Percentiles rank a stretch among this genome's conserved stretches.
These are phyloP conservation scores for Andrena fulva DNA, from an alignment of 2,888 invertebrate species.

Conservation along the genomic window DNA sequence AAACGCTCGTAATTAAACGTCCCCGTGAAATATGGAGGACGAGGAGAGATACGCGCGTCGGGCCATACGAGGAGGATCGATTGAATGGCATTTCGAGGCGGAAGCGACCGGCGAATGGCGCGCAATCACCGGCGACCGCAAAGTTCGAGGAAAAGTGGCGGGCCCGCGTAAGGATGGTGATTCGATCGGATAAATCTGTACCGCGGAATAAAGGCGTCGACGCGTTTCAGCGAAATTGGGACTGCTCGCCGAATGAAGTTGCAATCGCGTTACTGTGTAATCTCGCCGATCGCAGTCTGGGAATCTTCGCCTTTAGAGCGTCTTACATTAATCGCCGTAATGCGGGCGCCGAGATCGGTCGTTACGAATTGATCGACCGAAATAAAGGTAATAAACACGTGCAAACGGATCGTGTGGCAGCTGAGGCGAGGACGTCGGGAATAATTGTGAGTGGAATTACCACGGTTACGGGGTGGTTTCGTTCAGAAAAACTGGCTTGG, in stretches of 20 bases:
- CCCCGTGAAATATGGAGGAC: constrained; percentile 32
- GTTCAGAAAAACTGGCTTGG: constrained; percentile 11
- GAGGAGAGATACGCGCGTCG: not conserved
- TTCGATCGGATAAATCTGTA: constrained; percentile 38
- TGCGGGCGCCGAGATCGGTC: not conserved
- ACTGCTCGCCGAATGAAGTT: constrained; percentile 30
- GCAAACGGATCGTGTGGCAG: not conserved
- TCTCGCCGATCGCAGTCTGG: not conserved
- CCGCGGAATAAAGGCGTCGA: not conserved
- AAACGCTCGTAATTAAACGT: constrained; percentile 54
- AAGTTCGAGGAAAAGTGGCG: constrained; percentile 20
- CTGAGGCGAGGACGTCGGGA: not conserved
- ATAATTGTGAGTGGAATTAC: constrained; percentile 20
- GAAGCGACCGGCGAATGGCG: constrained; percentile 34
- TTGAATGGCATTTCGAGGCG: constrained; percentile 13
- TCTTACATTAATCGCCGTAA: not conserved
- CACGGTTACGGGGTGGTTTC: constrained; percentile 6
- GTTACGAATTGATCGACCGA: constrained; percentile 27
- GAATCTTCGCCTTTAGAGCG: not conserved
- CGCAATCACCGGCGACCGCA: constrained; percentile 52
- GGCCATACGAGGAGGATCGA: not conserved
- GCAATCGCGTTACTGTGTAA: constrained; percentile 19
- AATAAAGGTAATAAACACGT: constrained; percentile 8
- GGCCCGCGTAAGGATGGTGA: constrained; percentile 27
- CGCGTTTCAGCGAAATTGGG: constrained; percentile 28